These are phyloP conservation scores for Pogonophryne albipinna DNA, from an alignment of 2,797 vertebrate species.

Conservation along the genomic window DNA sequence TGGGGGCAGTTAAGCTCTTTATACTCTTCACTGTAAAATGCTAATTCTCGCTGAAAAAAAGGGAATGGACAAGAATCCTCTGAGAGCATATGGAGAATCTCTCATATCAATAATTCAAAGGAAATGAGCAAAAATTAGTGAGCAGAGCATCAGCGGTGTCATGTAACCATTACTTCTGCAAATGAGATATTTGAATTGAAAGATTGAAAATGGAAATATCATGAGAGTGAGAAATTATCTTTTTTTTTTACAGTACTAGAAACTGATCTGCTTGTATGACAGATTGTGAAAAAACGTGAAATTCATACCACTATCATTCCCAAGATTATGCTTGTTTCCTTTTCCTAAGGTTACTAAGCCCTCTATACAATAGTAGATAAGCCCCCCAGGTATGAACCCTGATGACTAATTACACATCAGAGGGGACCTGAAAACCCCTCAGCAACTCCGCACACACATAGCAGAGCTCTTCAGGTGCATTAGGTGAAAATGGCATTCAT, in stretches of 20 bases:
- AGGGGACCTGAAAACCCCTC: constrained; percentile 39
- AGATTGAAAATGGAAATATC: constrained; percentile 71
- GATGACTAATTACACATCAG: constrained; percentile 53
- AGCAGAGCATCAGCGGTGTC: constrained; percentile 83
- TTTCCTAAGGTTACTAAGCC: constrained; percentile 16
- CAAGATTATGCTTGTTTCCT: constrained; percentile 37
- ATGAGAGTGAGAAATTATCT: constrained; percentile 28
- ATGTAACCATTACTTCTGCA: constrained; percentile 91
- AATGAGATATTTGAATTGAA: constrained; percentile 73
- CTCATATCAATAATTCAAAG: constrained; percentile 96
- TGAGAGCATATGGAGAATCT: constrained; percentile 95
- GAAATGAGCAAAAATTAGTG: constrained; percentile 96
- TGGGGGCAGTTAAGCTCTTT: constrained; percentile 95
- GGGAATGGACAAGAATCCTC: constrained; percentile 90
- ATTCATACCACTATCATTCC: constrained; percentile 13
- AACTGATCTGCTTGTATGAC: constrained; percentile 22
- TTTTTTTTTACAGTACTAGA: constrained; percentile 12
- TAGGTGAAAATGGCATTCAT: constrained; percentile 65
- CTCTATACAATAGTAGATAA: constrained; percentile 16
- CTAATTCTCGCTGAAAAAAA: constrained; percentile 88
- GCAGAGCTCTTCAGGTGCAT: constrained; percentile 61
- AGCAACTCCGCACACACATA: constrained; percentile 27
- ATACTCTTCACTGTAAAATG: constrained; percentile 90
- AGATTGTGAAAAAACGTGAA: constrained; percentile 14
- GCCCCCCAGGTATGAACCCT: constrained; percentile 40